Evolutionary conservation across 2,888 invertebrate species (phyloP).

Genomic region (Synergus japonicus): DNA sequence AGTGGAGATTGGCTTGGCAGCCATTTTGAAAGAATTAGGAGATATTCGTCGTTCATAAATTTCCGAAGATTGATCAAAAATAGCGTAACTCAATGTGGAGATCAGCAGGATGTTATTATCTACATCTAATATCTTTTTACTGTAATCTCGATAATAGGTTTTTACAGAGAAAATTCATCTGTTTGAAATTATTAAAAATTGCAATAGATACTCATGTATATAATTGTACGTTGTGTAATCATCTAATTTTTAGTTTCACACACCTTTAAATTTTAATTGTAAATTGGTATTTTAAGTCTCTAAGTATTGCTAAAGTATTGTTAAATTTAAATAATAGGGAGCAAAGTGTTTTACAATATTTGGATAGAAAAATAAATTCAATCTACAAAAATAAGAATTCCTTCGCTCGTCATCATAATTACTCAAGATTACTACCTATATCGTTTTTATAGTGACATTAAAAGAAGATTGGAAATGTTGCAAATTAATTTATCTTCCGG

Average conservation of each 20-base stretch:
- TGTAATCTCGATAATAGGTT: not conserved
- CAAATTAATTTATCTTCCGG: not conserved
- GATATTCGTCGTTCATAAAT: not conserved
- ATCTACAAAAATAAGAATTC: not conserved
- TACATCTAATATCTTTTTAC: not conserved
- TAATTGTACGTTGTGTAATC: not conserved
- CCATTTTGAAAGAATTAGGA: not conserved
- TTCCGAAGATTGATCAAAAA: constrained; percentile 1
- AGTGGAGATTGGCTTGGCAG: not conserved
- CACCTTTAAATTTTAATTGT: not conserved
- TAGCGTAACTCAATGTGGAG: not conserved
- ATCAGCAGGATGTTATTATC: constrained; percentile 3
- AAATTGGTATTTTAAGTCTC: constrained; percentile 2
- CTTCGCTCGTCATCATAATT: not conserved
- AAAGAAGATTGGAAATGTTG: not conserved
- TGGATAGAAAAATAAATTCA: not conserved
- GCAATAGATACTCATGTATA: not conserved
- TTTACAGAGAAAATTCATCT: constrained; percentile 2
- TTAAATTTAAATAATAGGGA: not conserved
- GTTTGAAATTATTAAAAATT: not conserved
- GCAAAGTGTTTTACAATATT: constrained; percentile 13
- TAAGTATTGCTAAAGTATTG: constrained; percentile 14
- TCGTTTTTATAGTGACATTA: not conserved
- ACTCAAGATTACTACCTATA: not conserved
- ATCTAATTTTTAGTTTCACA: not conserved